phyloP scores from a whole-genome alignment of 1,140 invertebrate species.

The Gryon sp. region DNA sequence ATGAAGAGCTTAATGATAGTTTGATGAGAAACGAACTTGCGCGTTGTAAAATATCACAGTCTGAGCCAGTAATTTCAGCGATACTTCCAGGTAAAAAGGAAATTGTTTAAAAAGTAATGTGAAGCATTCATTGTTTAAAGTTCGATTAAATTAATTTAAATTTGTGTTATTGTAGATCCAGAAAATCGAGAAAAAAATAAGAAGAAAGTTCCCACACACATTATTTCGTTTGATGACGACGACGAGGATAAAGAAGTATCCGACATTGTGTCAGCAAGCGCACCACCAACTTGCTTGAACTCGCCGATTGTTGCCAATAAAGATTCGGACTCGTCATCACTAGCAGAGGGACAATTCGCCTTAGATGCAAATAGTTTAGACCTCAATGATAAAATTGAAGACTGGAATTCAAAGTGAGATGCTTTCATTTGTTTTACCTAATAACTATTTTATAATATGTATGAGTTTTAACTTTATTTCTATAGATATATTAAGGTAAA shows the following conservation, averaged over 20 bases:
- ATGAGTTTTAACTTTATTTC: too few species aligned
- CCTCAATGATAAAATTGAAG: constrained; percentile 61
- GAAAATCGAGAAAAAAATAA: constrained; percentile 80
- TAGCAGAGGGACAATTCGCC: constrained; percentile 61
- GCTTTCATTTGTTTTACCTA: background rate
- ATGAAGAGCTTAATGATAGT: constrained; percentile 87
- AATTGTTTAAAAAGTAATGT: too few species aligned
- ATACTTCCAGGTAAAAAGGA: constrained; percentile 69
- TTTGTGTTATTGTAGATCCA: constrained; percentile 64
- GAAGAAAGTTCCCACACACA: constrained; percentile 81
- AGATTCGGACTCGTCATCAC: constrained; percentile 64
- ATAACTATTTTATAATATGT: too few species aligned
- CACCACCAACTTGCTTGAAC: constrained; percentile 83
- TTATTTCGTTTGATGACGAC: constrained; percentile 84
- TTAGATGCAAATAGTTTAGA: constrained; percentile 61
- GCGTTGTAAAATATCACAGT: constrained; percentile 71
- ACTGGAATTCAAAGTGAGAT: constrained; percentile 67
- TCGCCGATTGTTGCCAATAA: constrained; percentile 78
- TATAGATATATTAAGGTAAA: too few species aligned
- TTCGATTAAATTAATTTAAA: too few species aligned
- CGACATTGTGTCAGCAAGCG: constrained; percentile 78
- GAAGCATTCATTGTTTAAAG: too few species aligned
- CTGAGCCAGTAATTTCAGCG: constrained; percentile 81
- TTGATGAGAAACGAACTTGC: constrained; percentile 71
- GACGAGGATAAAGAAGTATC: constrained; percentile 66